These are phyloP conservation scores for Lucilia cuprina DNA, from an alignment of 1,140 invertebrate genomes.

Conservation along the genomic window DNA sequence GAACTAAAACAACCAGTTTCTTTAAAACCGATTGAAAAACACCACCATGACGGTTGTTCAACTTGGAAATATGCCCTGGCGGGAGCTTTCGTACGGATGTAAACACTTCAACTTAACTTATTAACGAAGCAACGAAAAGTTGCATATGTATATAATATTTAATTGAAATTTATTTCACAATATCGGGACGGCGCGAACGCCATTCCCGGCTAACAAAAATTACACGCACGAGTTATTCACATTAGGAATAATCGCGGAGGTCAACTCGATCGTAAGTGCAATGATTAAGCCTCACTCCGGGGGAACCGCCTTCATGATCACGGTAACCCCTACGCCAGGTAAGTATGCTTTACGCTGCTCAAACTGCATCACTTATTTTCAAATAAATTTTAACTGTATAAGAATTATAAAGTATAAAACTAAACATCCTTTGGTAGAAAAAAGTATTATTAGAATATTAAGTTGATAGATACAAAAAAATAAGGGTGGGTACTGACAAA, in stretches of 20 bases:
- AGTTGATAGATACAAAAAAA: too few species aligned
- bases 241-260: conserved; percentile 61
- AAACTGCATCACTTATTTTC: not conserved
- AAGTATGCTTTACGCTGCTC: conserved; percentile 61
- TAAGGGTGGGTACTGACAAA: too few species aligned
- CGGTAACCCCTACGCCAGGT: conserved; percentile 68
- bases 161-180: not conserved
- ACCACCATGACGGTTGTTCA: too few species aligned
- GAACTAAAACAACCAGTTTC: too few species aligned
- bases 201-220: conserved; percentile 63
- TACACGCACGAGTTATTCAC: conserved; percentile 62
- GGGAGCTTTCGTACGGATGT: too few species aligned
- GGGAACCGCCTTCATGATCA: conserved; percentile 73
- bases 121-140: too few species aligned
- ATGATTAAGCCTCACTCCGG: conserved; percentile 66
- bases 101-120: too few species aligned
- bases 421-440: too few species aligned
- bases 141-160: too few species aligned
- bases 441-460: too few species aligned
- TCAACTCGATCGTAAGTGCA: conserved; percentile 44
- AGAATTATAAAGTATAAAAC: not conserved
- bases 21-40: too few species aligned
- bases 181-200: conserved; percentile 61
- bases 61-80: too few species aligned
- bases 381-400: not conserved